phyloP scores from a whole-genome alignment of 2,888 invertebrate species.

The Cheilosia soror region DNA sequence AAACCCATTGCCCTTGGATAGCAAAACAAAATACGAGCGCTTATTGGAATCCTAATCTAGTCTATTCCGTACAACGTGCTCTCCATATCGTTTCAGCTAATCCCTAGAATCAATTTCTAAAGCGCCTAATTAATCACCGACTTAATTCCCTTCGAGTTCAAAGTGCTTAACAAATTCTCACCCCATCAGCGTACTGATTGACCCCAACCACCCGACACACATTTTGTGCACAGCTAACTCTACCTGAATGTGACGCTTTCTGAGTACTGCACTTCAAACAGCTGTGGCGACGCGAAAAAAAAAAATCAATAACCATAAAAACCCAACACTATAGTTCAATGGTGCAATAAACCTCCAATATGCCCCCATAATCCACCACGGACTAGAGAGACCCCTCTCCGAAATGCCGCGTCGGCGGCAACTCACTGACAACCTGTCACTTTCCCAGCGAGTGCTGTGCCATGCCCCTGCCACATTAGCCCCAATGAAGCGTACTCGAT shows the following conservation, averaged over 20 bases:
- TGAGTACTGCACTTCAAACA: constrained; percentile 57
- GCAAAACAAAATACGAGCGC: too few relatives aligned
- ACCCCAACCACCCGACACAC: constrained; percentile 33
- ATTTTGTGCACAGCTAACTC: background rate
- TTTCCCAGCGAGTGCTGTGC: constrained; percentile 52
- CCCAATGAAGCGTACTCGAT: constrained; percentile 25
- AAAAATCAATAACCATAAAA: constrained; percentile 74
- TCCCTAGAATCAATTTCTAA: constrained; percentile 37
- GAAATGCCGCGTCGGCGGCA: constrained; percentile 50
- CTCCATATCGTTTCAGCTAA: constrained; percentile 13
- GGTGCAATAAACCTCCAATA: constrained; percentile 73
- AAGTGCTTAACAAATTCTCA: constrained; percentile 52
- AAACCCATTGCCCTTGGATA: too few relatives aligned
- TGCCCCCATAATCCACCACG: constrained; percentile 66
- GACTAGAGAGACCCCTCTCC: constrained; percentile 53
- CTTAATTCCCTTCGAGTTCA: constrained; percentile 42
- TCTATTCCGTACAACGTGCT: background rate
- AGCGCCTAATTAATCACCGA: constrained; percentile 48
- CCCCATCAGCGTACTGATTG: constrained; percentile 41
- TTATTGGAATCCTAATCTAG: too few relatives aligned
- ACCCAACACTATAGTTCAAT: constrained; percentile 68
- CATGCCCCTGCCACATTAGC: background rate
- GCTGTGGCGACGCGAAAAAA: constrained; percentile 44
- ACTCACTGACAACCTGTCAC: constrained; percentile 69
- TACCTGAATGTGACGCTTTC: constrained; percentile 46